phyloP scores from a whole-genome alignment of 2,797 vertebrate species.

The Steatocranus sp. region DNA sequence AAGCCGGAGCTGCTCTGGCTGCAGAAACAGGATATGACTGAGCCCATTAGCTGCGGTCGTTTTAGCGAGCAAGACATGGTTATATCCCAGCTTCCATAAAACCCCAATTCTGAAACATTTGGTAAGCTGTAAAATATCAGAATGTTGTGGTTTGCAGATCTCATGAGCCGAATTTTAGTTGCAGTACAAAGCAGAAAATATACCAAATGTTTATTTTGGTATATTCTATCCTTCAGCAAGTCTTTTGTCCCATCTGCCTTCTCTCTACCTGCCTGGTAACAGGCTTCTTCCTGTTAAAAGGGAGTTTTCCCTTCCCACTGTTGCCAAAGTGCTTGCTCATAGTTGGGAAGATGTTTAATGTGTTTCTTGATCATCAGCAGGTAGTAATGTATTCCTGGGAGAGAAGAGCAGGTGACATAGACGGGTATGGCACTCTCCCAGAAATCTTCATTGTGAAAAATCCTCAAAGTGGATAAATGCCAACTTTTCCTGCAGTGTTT shows the following conservation, averaged over 20 bases:
- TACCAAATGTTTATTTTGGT: neutral
- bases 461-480: neutral
- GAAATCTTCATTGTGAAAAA: neutral
- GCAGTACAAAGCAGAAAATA: neutral
- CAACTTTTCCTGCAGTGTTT: neutral
- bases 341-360: neutral
- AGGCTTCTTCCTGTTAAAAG: neutral
- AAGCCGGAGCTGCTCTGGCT: neutral
- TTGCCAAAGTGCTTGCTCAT: neutral
- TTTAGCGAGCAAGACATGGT: rapidly evolving
- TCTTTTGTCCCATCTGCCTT: neutral
- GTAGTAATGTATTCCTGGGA: neutral
- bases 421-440: rapidly evolving
- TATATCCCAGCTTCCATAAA: neutral
- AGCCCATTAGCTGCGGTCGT: neutral
- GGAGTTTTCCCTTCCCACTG: neutral
- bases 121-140: neutral
- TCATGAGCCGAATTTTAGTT: neutral
- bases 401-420: neutral
- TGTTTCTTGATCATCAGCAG: neutral
- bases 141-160: neutral
- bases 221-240: neutral
- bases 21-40: neutral
- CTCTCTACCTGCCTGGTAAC: neutral
- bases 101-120: neutral